Percentiles rank a stretch among this genome's conserved stretches.
phyloP scores from a whole-genome alignment of 2,888 invertebrate species.

The Campoplex capitator region DNA sequence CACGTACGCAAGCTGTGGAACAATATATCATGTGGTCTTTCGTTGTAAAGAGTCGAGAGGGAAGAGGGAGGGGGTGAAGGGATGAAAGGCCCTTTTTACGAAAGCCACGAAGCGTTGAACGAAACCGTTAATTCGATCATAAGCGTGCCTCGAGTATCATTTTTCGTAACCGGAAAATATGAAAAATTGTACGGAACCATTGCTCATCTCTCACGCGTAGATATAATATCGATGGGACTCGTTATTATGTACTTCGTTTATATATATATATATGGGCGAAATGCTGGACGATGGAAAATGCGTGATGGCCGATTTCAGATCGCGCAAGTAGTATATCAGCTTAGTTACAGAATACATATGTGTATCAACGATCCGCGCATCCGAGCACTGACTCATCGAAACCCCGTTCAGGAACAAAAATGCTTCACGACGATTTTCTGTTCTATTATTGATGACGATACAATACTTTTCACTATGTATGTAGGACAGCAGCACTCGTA shows the following conservation, averaged over 20 bases:
- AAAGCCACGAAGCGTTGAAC: neutral
- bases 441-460: neutral
- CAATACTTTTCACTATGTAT: neutral
- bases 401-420: conserved; percentile 15
- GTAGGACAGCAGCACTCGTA: conserved; percentile 6
- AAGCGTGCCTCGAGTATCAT: neutral
- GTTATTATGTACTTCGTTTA: conserved; percentile 9
- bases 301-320: conserved; percentile 45
- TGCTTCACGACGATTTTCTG: neutral
- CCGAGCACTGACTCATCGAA: conserved; percentile 13
- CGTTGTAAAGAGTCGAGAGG: neutral
- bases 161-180: neutral
- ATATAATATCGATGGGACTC: neutral
- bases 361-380: conserved; percentile 6
- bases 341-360: conserved; percentile 1
- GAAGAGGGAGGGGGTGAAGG: neutral
- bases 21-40: conserved; percentile 26
- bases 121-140: conserved; percentile 7
- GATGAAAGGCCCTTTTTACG: neutral
- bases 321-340: conserved; percentile 20
- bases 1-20: conserved; percentile 33
- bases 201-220: conserved; percentile 21
- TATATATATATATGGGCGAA: conserved; percentile 12
- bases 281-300: conserved; percentile 25
- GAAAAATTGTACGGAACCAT: neutral